A percentile compares a stretch with the other conserved stretches of the same genome.
Evolutionary conservation across 2,797 vertebrate species (phyloP).

Genomic region (Takifugu ocellatus): DNA sequence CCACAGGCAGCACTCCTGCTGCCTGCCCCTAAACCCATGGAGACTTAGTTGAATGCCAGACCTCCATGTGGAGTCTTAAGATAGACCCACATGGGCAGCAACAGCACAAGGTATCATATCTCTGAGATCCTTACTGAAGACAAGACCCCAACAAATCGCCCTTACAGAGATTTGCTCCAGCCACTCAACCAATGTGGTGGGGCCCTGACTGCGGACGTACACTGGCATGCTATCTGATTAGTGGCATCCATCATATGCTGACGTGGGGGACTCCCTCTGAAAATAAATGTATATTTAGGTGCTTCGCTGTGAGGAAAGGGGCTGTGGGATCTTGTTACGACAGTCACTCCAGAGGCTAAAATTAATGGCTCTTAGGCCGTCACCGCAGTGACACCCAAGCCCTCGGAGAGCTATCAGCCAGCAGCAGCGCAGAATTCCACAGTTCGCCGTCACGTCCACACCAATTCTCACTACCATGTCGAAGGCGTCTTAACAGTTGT

Average conservation of each 20-base stretch:
- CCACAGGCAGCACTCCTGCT: slow-evolving; percentile 63
- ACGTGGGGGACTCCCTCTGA: slow-evolving; percentile 71
- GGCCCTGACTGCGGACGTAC: slow-evolving; percentile 52
- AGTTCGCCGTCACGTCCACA: slow-evolving; percentile 63
- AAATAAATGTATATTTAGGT: slow-evolving; percentile 76
- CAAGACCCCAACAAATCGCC: slow-evolving; percentile 63
- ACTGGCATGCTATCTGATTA: slow-evolving; percentile 69
- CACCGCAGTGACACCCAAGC: slow-evolving; percentile 74
- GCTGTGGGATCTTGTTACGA: slow-evolving; percentile 72
- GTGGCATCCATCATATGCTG: slow-evolving; percentile 75
- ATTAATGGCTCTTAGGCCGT: slow-evolving; percentile 76
- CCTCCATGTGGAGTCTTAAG: slow-evolving; percentile 76
- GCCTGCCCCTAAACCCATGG: slow-evolving; percentile 62
- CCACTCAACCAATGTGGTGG: slow-evolving; percentile 44
- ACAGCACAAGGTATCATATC: slow-evolving; percentile 71
- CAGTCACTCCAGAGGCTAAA: slow-evolving; percentile 76
- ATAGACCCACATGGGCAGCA: slow-evolving; percentile 73
- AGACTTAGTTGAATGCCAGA: slow-evolving; percentile 75
- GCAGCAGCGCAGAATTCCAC: slow-evolving; percentile 69
- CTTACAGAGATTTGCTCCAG: slow-evolving; percentile 60
- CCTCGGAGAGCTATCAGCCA: slow-evolving; percentile 67
- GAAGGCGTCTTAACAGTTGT: slow-evolving; percentile 66
- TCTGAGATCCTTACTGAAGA: slow-evolving; percentile 70
- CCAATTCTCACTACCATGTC: slow-evolving; percentile 64
- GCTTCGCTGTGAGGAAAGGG: slow-evolving; percentile 44